Evolutionary conservation across 1,140 invertebrate genomes (phyloP).

Genomic region (Idris sp.): DNA sequence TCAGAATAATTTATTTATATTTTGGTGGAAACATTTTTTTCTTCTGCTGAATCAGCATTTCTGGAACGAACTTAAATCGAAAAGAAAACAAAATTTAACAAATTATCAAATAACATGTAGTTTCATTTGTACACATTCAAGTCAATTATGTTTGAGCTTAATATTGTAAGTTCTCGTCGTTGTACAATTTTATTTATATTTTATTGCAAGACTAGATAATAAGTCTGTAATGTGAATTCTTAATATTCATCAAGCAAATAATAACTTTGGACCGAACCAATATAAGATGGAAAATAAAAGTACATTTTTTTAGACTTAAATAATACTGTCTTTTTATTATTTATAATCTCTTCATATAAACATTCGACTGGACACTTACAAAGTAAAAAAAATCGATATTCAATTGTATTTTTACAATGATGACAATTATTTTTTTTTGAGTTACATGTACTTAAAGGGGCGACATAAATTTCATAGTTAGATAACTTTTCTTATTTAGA

Average conservation of each 20-base stretch:
- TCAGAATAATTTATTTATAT: constrained; percentile 16
- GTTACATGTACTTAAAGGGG: too few relatives aligned
- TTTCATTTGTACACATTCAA: constrained; percentile 48
- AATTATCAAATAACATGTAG: constrained; percentile 11
- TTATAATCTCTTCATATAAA: too few relatives aligned
- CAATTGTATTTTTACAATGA: too few relatives aligned
- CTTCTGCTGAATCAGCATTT: constrained; percentile 7
- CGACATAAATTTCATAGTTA: constrained; percentile 28
- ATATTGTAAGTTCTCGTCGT: constrained; percentile 35
- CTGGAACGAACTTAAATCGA: too few relatives aligned
- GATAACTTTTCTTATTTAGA: constrained; percentile 69
- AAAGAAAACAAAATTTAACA: too few relatives aligned
- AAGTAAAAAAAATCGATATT: too few relatives aligned
- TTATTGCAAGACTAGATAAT: constrained; percentile 58
- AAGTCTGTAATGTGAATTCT: constrained; percentile 40
- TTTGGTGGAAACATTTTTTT: constrained; percentile 13
- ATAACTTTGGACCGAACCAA: constrained; percentile 33
- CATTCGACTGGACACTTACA: too few relatives aligned
- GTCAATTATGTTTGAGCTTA: constrained; percentile 43
- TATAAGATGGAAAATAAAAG: constrained; percentile 11
- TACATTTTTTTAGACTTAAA: constrained; percentile 4
- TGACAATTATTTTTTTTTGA: constrained; percentile 22
- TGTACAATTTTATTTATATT: constrained; percentile 69
- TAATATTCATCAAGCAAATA: constrained; percentile 50
- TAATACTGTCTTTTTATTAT: too few relatives aligned